A percentile compares a stretch with the other conserved stretches of the same genome.
phyloP scores from a whole-genome alignment of 2,797 vertebrate species.

The Helostoma temminkii region DNA sequence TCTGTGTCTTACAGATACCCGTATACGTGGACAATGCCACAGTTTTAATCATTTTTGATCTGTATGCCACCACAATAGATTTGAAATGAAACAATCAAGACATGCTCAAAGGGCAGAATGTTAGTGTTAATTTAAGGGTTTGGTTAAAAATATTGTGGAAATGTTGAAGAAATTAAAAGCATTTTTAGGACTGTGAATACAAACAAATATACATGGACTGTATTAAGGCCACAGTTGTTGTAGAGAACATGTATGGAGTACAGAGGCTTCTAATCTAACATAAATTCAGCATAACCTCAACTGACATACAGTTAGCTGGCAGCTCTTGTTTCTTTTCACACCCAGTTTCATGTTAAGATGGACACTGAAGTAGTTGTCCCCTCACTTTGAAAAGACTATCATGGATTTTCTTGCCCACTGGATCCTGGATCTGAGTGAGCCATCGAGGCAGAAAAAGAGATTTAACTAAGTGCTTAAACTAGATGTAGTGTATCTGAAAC shows the following conservation, averaged over 20 bases:
- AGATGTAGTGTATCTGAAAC: slow-evolving; percentile 40
- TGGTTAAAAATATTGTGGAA: neutral
- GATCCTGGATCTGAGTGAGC: slow-evolving; percentile 39
- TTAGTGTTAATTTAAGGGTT: neutral
- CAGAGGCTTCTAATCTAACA: neutral
- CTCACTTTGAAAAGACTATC: slow-evolving; percentile 53
- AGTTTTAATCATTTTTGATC: too few relatives aligned
- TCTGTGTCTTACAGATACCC: neutral
- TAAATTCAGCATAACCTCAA: neutral
- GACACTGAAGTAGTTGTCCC: slow-evolving; percentile 47
- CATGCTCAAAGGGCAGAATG: too few relatives aligned
- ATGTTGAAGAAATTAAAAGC: too few relatives aligned
- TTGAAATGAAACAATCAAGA: neutral
- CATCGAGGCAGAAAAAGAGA: slow-evolving; percentile 23
- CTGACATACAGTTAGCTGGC: neutral
- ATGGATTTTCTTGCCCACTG: slow-evolving; percentile 31
- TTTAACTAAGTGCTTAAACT: slow-evolving; percentile 66
- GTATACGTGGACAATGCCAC: too few relatives aligned
- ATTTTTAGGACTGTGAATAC: too few relatives aligned
- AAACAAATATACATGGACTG: too few relatives aligned
- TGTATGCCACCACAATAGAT: neutral
- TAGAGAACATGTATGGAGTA: too few relatives aligned
- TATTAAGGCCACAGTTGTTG: too few relatives aligned
- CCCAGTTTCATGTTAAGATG: slow-evolving; percentile 35
- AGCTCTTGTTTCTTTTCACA: neutral